These are phyloP conservation scores for Caiman crocodilus DNA, from an alignment of 2,797 vertebrate genomes.

Conservation along the genomic window DNA sequence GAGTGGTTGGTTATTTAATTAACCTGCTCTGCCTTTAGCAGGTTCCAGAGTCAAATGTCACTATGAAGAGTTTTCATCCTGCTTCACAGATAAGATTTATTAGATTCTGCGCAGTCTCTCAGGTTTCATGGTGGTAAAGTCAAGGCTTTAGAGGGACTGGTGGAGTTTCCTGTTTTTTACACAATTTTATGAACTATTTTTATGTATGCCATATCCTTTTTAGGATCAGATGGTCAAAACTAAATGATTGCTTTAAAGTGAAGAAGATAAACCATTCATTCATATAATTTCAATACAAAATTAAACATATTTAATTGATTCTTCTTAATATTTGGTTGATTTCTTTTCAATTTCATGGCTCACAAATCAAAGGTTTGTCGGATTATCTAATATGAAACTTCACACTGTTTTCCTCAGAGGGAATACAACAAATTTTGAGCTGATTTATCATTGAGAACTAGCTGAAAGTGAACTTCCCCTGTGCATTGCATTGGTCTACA, in stretches of 20 bases:
- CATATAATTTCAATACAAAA: neutral
- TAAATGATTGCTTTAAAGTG: neutral
- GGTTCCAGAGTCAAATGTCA: conserved; percentile 29
- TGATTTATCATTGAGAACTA: neutral
- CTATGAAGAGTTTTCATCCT: conserved; percentile 50
- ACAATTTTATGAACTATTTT: neutral
- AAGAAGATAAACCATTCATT: neutral
- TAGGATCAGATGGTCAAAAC: neutral
- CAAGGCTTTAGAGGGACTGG: neutral
- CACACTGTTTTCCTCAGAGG: neutral
- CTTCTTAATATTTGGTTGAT: neutral
- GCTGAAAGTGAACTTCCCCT: neutral
- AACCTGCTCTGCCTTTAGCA: conserved; percentile 39
- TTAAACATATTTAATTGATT: neutral
- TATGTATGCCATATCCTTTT: neutral
- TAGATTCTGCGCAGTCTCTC: neutral
- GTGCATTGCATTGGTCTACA: neutral
- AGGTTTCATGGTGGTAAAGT: neutral
- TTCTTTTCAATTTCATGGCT: neutral
- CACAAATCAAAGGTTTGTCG: neutral
- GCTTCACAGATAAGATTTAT: conserved; percentile 30
- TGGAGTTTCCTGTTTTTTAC: neutral
- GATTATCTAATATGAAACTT: neutral
- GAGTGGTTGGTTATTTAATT: conserved; percentile 61
- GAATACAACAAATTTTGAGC: neutral